Conservation (phyloP, 1,140 invertebrate species). For the Telenomus remus region DNA sequence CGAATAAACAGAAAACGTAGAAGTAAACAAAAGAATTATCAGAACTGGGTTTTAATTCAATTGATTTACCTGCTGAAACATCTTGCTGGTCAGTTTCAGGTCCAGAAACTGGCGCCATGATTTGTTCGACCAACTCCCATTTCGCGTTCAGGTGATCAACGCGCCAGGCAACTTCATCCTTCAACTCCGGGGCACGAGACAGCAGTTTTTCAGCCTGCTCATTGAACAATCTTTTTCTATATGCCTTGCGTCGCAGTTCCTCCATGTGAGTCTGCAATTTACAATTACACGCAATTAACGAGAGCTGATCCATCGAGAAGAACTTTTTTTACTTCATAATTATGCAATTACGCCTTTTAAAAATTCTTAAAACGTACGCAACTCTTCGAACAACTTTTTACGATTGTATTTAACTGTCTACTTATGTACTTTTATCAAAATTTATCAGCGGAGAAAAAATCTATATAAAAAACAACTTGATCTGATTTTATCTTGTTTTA, state of each 20-base stretch:
- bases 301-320: slow-evolving; percentile 4
- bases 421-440: too few species aligned
- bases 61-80: slow-evolving; percentile 70
- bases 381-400: too few species aligned
- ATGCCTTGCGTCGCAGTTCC: slow-evolving; percentile 82
- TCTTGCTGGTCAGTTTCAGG: slow-evolving; percentile 71
- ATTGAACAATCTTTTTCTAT: slow-evolving; percentile 84
- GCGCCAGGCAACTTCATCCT: slow-evolving; percentile 85
- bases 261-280: slow-evolving; percentile 82
- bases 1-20: too few species aligned
- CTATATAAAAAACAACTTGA: too few species aligned
- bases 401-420: too few species aligned
- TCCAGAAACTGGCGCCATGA: slow-evolving; percentile 74
- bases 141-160: slow-evolving; percentile 84
- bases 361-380: too few species aligned
- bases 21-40: too few species aligned
- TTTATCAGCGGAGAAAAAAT: too few species aligned
- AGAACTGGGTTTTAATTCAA: too few species aligned
- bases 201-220: slow-evolving; percentile 86
- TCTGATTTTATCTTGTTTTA: too few species aligned
- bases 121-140: slow-evolving; percentile 83
- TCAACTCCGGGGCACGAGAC: slow-evolving; percentile 81
- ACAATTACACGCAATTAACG: slow-evolving; percentile 5
- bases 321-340: slow-evolving; percentile 7
- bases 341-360: too few species aligned